Percentiles rank a stretch among this genome's conserved stretches.
Conservation (phyloP, 2,888 invertebrate genomes). For the Drosophila atripex region DNA sequence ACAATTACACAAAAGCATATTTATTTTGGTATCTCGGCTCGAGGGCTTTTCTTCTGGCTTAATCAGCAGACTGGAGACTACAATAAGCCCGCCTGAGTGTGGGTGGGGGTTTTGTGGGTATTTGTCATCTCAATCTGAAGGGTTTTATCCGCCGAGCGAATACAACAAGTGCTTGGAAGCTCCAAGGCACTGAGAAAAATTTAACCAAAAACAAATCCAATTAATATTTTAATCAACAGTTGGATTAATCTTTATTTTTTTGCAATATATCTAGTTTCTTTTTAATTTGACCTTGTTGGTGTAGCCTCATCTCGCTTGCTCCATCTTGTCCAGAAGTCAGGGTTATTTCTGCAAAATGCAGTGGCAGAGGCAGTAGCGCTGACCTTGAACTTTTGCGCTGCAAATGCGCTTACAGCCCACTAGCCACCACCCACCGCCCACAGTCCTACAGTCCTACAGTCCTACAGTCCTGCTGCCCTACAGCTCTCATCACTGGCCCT, state of each 20-base stretch:
- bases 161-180: slow-evolving; percentile 29
- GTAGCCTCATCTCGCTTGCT: slow-evolving; percentile 33
- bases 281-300: slow-evolving; percentile 26
- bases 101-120: slow-evolving; percentile 18
- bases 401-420: slow-evolving; percentile 39
- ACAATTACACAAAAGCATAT: slow-evolving; percentile 31
- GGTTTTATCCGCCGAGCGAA: slow-evolving; percentile 26
- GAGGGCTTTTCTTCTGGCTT: slow-evolving; percentile 44
- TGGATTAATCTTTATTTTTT: neutral
- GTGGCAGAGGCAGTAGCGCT: slow-evolving; percentile 20
- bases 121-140: slow-evolving; percentile 44
- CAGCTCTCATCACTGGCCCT: too few relatives aligned
- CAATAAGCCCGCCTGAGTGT: slow-evolving; percentile 3
- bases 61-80: slow-evolving; percentile 57
- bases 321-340: slow-evolving; percentile 44
- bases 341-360: slow-evolving; percentile 56
- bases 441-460: neutral
- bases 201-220: neutral
- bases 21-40: slow-evolving; percentile 37
- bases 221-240: neutral
- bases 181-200: slow-evolving; percentile 1
- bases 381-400: slow-evolving; percentile 73
- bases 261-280: too few relatives aligned
- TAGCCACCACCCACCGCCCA: neutral
- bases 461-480: neutral